Evolutionary conservation across 2,113 vertebrate genomes (phyloP), one percentile per base, ranked within the genome.

Genomic region (Scortum barcoo): DNA sequence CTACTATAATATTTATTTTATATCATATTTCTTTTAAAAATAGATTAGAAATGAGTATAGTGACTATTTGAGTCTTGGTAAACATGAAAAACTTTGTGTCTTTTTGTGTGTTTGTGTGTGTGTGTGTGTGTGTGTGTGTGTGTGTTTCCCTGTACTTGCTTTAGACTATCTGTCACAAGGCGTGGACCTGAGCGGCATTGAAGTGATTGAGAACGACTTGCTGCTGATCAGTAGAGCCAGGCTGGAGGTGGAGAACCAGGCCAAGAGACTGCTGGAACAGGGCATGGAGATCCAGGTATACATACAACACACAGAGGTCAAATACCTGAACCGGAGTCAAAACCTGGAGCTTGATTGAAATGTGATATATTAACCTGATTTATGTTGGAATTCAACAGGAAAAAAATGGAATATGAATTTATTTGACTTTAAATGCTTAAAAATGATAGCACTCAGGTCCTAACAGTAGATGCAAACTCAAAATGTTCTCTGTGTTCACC

Each of bases 121-220:
- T 42, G 9, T 62, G 30, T 68, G 8, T 48, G 1, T 56, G 1
- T 77, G 4, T 42, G 9, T 62, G 30, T 68, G 8, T 48, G 1
- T 56, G 1, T 77, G 4, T 61, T 4, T 79, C 13, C 22, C 36
- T 36, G 53, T 11, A 5, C 19, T 19, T 91, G 40, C 89, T 81
- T 87, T 78, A 99, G 98, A 99, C 95, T 99, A 99, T 81, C 96
- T 99, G 91, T 99, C 97, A 28, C 98, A 99, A 91, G 98, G 98
- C 40, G 96, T 97, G 90, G 98, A 99, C 90, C 96, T 99, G 69
- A 97, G 97, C 79, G 97, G 98, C 91, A 98, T 99, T 77, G 97
- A 98, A 89, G 97, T 99, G 86, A 99, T 99, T 74, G 98, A 99
- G 94, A 98, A 96, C 36, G 98, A 99, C 69, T 90, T 99, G 84